A percentile compares a stretch with the other conserved stretches of the same genome.
These are phyloP conservation scores for Heliocidaris tuberculata DNA, from an alignment of 35 echinoderm and acorn worm species.

Conservation along the genomic window DNA sequence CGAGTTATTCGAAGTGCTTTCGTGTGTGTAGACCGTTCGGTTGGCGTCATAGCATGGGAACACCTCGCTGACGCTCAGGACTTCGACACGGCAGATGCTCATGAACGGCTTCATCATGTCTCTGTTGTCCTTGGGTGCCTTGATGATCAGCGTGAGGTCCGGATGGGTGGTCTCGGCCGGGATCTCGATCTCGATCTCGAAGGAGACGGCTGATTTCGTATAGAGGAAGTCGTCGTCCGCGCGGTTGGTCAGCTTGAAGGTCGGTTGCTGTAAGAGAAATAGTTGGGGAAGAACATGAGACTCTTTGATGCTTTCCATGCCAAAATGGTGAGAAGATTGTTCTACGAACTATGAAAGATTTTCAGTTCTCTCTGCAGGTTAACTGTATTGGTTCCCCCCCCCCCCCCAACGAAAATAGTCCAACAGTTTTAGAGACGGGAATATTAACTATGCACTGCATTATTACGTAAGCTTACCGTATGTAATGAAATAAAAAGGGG, in stretches of 20 bases:
- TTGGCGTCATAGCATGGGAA: constrained; percentile 67
- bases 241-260: constrained; percentile 55
- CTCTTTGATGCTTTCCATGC: background rate
- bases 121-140: constrained; percentile 28
- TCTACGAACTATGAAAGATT: background rate
- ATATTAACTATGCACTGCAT: too few species aligned
- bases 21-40: constrained; percentile 41
- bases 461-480: too few species aligned
- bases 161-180: constrained; percentile 72
- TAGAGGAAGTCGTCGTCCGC: constrained; percentile 67
- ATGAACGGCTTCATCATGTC: constrained; percentile 55
- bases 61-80: constrained; percentile 57
- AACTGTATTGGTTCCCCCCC: background rate
- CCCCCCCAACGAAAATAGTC: too few species aligned
- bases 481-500: too few species aligned
- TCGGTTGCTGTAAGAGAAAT: constrained; percentile 46
- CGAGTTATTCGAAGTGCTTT: constrained; percentile 22
- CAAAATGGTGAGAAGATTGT: background rate
- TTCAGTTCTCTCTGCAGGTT: background rate
- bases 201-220: constrained; percentile 63
- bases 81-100: constrained; percentile 71
- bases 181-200: constrained; percentile 67
- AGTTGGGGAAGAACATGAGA: background rate
- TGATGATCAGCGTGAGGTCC: constrained; percentile 76
- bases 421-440: too few species aligned